Evolutionary conservation across 2,797 vertebrate genomes (phyloP), one percentile per base, ranked within the genome.

Genomic region (Hippoglossus hippoglossus): DNA sequence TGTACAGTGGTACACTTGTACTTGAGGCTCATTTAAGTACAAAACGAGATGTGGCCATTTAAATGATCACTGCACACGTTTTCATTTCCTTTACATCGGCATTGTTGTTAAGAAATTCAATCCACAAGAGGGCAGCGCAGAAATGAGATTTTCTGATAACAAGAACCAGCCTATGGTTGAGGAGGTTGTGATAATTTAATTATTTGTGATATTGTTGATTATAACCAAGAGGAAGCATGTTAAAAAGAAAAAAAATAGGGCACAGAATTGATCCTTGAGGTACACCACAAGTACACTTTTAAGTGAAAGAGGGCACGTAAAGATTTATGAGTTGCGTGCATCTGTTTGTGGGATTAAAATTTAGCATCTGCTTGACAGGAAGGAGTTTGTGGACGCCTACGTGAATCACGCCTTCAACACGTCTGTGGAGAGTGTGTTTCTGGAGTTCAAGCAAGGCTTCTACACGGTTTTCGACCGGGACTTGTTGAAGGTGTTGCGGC

Each of bases 401-500:
- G 94, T 97, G 84, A 91, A 94, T 83, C 93, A 97, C 31, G 93
- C 91, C 82, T 96, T 98, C 92, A 96, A 93, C 87, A 88, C 79
- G 54, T 98, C 97, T 0, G 96, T 97, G 86, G 94, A 94, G 77
- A 88, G 82, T 31, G 86, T 94, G 47, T 98, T 97, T 86, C 90
- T 92, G 81, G 95, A 96, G 87, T 98, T 99, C 87, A 89, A 91
- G 72, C 92, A 88, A 65, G 97, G 97, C 79, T 99, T 98, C 93
- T 97, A 96, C 91, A 95, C 93, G 87, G 96, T 97, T 18, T 98
- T 96, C 85, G 94, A 96, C 12, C 87, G 77, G 44, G 89, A 92
- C 73, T 81, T 96, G 60, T 95, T 99, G 83, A 91, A 94, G 79
- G 89, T 97, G 67, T 98, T 98, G 77, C 94, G 93, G 36, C 97